Evolutionary conservation across 2,113 vertebrate genomes (phyloP).

Genomic region (Myanophis thanlyinensis): DNA sequence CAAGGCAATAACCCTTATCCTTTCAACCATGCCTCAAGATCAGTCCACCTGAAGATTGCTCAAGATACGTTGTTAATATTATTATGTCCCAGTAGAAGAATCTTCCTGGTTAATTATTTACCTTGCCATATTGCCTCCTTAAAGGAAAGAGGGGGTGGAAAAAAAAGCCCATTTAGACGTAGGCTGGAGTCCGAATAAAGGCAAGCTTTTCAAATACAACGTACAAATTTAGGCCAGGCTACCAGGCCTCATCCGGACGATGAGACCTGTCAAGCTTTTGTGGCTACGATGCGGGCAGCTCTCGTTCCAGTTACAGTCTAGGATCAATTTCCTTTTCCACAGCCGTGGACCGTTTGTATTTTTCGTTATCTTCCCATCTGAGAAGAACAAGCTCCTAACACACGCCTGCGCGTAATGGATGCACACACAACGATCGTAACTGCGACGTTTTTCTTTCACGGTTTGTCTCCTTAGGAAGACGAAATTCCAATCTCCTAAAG

Average conservation of each 20-base stretch:
- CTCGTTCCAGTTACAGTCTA: not conserved
- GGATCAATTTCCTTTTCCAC: not conserved
- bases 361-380: not conserved
- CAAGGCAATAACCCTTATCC: not conserved
- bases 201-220: not conserved
- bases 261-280: not conserved
- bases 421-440: not conserved
- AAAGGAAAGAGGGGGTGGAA: not conserved
- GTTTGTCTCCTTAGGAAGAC: not conserved
- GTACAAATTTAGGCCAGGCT: not conserved
- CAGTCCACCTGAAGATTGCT: not conserved
- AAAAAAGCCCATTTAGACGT: not conserved
- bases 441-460: not conserved
- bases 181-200: not conserved
- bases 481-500: not conserved
- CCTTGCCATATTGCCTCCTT: not conserved
- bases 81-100: not conserved
- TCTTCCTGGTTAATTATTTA: not conserved
- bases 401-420: not conserved
- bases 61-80: not conserved
- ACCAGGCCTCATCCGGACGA: not conserved
- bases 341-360: not conserved
- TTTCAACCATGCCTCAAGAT: not conserved
- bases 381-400: too few relatives aligned
- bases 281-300: not conserved